A percentile compares a stretch with the other conserved stretches of the same genome.
These are phyloP conservation scores for Actenoides lindsayi DNA, from an alignment of 2,113 vertebrate genomes.

Conservation along the genomic window DNA sequence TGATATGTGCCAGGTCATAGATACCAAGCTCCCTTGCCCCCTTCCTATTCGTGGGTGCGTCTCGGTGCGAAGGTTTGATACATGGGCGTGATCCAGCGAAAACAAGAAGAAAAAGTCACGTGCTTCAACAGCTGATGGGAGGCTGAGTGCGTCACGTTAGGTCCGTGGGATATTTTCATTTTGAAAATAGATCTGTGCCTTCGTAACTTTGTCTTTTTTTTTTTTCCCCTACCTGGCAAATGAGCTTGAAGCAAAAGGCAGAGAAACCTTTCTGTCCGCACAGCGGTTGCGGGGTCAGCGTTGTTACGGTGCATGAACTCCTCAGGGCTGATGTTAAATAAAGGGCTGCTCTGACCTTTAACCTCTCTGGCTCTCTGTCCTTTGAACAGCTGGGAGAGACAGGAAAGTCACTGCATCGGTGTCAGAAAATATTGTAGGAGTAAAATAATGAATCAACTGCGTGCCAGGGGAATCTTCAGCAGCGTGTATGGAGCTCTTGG, in stretches of 20 bases:
- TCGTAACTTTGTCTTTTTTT: neutral
- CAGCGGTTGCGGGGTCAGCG: neutral
- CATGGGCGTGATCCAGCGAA: neutral
- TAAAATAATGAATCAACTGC: neutral
- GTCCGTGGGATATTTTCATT: neutral
- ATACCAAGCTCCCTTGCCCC: constrained; percentile 81
- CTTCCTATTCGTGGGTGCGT: constrained; percentile 84
- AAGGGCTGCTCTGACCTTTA: neutral
- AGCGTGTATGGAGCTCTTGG: neutral
- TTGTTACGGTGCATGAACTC: neutral
- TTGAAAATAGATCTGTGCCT: neutral
- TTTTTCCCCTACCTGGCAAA: neutral
- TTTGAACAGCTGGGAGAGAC: neutral
- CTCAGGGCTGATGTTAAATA: neutral
- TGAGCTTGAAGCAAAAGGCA: neutral
- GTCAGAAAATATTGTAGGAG: neutral
- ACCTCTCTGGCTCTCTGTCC: neutral
- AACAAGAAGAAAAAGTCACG: neutral
- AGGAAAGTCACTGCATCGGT: neutral
- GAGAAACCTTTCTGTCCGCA: neutral
- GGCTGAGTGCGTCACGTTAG: neutral
- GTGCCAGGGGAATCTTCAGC: neutral
- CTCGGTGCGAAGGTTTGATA: constrained; percentile 67
- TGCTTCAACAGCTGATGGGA: neutral
- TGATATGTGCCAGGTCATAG: constrained; percentile 80